These are phyloP conservation scores for Agrilus planipennis DNA, from an alignment of 1,140 invertebrate species.

Conservation along the genomic window DNA sequence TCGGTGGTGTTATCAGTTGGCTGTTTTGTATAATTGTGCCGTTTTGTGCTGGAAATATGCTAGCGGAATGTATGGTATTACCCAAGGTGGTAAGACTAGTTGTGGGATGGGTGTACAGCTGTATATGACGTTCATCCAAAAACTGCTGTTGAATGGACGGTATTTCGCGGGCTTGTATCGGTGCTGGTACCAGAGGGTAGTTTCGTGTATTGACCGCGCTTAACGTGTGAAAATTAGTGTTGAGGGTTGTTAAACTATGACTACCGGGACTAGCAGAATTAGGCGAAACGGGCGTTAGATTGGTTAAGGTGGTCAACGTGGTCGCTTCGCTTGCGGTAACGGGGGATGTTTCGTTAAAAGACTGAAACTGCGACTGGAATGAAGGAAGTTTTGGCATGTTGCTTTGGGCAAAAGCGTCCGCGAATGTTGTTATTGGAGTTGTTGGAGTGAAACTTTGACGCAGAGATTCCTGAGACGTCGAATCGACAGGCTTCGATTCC, in stretches of 20 bases:
- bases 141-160: conserved; percentile 63
- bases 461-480: conserved; percentile 37
- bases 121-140: conserved; percentile 71
- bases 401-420: conserved; percentile 33
- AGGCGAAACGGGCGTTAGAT: conserved; percentile 55
- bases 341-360: conserved; percentile 43
- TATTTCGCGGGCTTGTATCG: conserved; percentile 62
- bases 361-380: conserved; percentile 70
- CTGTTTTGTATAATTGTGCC: conserved; percentile 44
- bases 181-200: conserved; percentile 65
- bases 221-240: conserved; percentile 63
- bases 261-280: conserved; percentile 56
- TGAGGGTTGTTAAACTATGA: conserved; percentile 49
- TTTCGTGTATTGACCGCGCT: conserved; percentile 49
- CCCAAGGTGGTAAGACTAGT: conserved; percentile 38
- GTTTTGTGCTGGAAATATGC: conserved; percentile 43
- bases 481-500: conserved; percentile 63
- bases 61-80: conserved; percentile 43
- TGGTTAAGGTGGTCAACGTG: conserved; percentile 41
- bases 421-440: conserved; percentile 33
- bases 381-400: conserved; percentile 56
- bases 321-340: conserved; percentile 34
- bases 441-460: conserved; percentile 40
- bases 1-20: conserved; percentile 38
- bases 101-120: conserved; percentile 56